Evolutionary conservation across 2,888 invertebrate genomes (phyloP), one percentile per base, ranked within the genome.

Genomic region (Diplazon laetatorius): DNA sequence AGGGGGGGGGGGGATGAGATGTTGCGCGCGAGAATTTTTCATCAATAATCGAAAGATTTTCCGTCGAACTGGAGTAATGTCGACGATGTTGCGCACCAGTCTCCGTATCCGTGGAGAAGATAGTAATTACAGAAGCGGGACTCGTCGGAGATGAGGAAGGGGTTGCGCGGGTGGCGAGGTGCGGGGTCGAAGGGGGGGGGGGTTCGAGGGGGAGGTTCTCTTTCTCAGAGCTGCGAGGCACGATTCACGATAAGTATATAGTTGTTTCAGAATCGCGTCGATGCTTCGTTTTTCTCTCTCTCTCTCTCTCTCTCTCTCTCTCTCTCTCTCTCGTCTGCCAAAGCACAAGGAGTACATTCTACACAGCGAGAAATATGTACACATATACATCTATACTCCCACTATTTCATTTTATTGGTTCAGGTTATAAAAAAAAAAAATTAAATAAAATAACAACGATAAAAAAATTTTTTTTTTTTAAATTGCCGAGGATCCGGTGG

Each of bases 201-300:
- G n/a, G n/a, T n/a, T n/a, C n/a, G n/a, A n/a, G 14, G 30, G 14
- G 55, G 55, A 63, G 57, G 62, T 62, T 52, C 59, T 63, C 57
- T 65, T 72, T 80, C 84, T 85, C 87, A 86, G 87, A 87, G 86
- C 89, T 90, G 86, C 89, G 83, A 90, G 89, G 90, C 89, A 90
- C 89, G 90, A 90, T 90, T 87, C 83, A 84, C 87, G 89, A 89
- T 90, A 90, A 90, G 90, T 90, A 90, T 90, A 90, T 90, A 90
- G 89, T 89, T 89, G 89, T 90, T 90, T 87, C 89, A 86, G 86
- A 84, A 88, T 88, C 87, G 87, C 87, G 88, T 86, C 88, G 87
- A 87, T 88, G 85, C 87, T 86, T 86, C 85, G 85, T 79, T 85
- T 68, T 62, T 68, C 72, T 68, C 68, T 52, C 66, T 72, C 55